A percentile compares a stretch with the other conserved stretches of the same genome.
Conservation (phyloP, 1,140 invertebrate genomes). For the Dendrolimus punctatus region DNA sequence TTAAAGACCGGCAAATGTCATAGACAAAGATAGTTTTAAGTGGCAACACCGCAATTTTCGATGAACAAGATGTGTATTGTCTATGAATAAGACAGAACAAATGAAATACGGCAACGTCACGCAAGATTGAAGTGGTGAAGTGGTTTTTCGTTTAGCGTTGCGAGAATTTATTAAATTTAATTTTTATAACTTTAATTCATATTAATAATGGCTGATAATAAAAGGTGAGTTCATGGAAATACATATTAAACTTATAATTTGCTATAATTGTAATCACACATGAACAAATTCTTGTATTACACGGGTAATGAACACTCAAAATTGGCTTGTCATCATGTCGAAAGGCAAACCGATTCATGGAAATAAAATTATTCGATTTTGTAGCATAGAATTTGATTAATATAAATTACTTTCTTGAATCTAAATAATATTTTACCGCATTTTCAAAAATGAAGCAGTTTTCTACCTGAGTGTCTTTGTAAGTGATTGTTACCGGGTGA, state of each 20-base stretch:
- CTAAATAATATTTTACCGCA: neutral
- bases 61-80: constrained; percentile 23
- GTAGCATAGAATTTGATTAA: neutral
- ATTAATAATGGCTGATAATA: constrained; percentile 72
- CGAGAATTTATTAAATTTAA: constrained; percentile 46
- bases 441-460: too few species aligned
- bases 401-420: neutral
- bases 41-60: constrained; percentile 45
- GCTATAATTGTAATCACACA: neutral
- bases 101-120: constrained; percentile 73
- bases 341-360: constrained; percentile 23
- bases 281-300: constrained; percentile 16
- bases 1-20: neutral
- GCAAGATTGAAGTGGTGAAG: constrained; percentile 45
- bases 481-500: neutral
- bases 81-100: constrained; percentile 22
- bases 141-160: constrained; percentile 58
- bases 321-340: constrained; percentile 72
- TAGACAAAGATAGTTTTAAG: neutral
- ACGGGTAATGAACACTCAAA: constrained; percentile 45
- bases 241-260: neutral
- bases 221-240: constrained; percentile 60
- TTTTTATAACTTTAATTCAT: constrained; percentile 45
- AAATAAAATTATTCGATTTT: constrained; percentile 16
- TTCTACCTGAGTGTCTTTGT: neutral